These are phyloP conservation scores for Drosophila quadrilineata DNA, from an alignment of 1,140 invertebrate genomes.

Conservation along the genomic window DNA sequence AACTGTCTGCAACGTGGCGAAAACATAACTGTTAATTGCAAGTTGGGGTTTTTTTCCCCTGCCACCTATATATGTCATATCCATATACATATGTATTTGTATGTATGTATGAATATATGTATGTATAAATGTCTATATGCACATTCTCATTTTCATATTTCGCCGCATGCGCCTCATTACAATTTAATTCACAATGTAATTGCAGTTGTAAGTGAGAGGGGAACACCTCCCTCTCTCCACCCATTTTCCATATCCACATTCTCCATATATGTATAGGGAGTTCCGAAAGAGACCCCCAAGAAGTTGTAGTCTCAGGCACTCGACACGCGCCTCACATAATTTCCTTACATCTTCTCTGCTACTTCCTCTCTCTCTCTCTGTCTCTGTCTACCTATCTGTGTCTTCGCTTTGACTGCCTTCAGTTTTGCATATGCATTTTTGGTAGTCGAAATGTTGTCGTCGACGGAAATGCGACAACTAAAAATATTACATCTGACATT, in stretches of 20 bases:
- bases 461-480: constrained; percentile 69
- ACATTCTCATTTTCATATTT: constrained; percentile 71
- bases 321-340: constrained; percentile 75
- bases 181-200: constrained; percentile 79
- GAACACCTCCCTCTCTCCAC: too few relatives aligned
- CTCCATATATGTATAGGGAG: too few relatives aligned
- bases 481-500: constrained; percentile 51
- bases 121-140: not conserved
- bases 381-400: not conserved
- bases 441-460: constrained; percentile 44
- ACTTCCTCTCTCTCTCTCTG: not conserved
- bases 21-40: constrained; percentile 78
- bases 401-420: not conserved
- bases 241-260: too few relatives aligned
- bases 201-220: constrained; percentile 44
- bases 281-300: not conserved
- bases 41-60: constrained; percentile 40
- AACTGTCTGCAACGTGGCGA: constrained; percentile 73
- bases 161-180: constrained; percentile 74
- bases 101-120: too few relatives aligned
- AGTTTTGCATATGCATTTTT: constrained; percentile 66
- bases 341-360: constrained; percentile 41
- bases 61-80: not conserved
- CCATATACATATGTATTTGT: too few relatives aligned
- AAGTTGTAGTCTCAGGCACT: constrained; percentile 42